Evolutionary conservation across 2,113 vertebrate genomes (phyloP).

Genomic region (Rallus limicola): DNA sequence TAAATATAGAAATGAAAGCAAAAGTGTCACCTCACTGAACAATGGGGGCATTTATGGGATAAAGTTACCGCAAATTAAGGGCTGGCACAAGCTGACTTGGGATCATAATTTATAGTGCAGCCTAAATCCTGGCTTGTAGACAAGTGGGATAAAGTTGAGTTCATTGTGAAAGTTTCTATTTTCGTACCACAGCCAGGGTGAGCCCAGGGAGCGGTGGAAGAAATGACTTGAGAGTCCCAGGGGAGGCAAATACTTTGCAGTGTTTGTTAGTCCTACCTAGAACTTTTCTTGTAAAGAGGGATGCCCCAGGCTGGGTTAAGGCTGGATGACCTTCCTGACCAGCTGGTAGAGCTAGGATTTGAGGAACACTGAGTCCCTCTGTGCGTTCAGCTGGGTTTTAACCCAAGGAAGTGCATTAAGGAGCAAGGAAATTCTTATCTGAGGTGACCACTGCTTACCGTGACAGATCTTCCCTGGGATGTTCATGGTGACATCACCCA

Average conservation of each 20-base stretch:
- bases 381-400: background rate
- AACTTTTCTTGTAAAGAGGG: background rate
- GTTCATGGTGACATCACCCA: background rate
- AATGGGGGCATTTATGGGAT: constrained; percentile 63
- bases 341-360: background rate
- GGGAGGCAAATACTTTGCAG: background rate
- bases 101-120: background rate
- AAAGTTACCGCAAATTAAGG: constrained; percentile 49
- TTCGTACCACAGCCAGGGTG: constrained; percentile 11
- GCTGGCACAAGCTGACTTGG: constrained; percentile 35
- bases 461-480: background rate
- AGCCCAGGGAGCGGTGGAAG: background rate
- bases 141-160: constrained; percentile 77
- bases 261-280: background rate
- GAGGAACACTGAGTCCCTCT: background rate
- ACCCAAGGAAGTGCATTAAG: background rate
- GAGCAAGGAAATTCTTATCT: background rate
- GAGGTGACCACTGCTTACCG: fast-evolving
- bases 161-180: constrained; percentile 53
- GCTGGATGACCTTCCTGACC: background rate
- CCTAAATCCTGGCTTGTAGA: constrained; percentile 51
- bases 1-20: constrained; percentile 48
- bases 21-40: constrained; percentile 48
- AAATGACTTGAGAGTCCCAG: background rate
- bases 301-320: background rate